Base-by-base conservation (phyloP, 2,888 invertebrate genomes). In the Aelia acuminata region DNA sequence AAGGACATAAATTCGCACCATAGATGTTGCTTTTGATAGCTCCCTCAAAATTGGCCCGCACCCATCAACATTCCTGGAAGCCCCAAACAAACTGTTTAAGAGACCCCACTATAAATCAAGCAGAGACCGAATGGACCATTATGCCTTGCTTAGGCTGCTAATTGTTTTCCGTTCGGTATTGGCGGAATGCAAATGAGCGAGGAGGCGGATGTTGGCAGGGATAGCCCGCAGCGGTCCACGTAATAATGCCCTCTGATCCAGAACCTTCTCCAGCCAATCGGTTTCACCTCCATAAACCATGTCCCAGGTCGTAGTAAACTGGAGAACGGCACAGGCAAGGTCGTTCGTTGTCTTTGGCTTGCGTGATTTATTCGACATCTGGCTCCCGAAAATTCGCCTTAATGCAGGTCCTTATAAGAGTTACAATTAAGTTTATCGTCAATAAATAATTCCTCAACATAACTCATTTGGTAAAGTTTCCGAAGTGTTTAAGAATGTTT, bases 121-220 rank as follows among this genome's bases (percentile, higher is more conserved):
- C 20, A 8, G 63, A 18, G 31, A 35, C 35, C 20, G 63, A 70
- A 70, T 18, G 0, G 63, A 2, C 20, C 35, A 35, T 70, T 70
- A 35, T 70, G 18, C 57, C 26, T 57, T 11, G 20, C 5, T 15
- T 35, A 70, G 7, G 18, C 7, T 15, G 1, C n/a, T 80, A 80
- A 80, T 80, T 80, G 80, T 43, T 80, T 80, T 80, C n/a, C 22
- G 43, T 39, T 80, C n/a, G 80, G n/a, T 80, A n/a, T 43, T 80
- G 80, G 43, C 22, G 39, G 43, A 80, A 47, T 80, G 22, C 26
- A 70, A 70, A 70, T 35, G 20, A 35, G 35, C 47, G 80, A 47
- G 43, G 80, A 80, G 80, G 80, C 80, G 43, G 80, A 47, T 43
- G 43, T 80, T 80, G 22, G 43, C 43, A 47, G 15, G 43, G 13